Base-by-base conservation (phyloP, 2,888 invertebrate species). In the Pharmacophagus antenor region DNA sequence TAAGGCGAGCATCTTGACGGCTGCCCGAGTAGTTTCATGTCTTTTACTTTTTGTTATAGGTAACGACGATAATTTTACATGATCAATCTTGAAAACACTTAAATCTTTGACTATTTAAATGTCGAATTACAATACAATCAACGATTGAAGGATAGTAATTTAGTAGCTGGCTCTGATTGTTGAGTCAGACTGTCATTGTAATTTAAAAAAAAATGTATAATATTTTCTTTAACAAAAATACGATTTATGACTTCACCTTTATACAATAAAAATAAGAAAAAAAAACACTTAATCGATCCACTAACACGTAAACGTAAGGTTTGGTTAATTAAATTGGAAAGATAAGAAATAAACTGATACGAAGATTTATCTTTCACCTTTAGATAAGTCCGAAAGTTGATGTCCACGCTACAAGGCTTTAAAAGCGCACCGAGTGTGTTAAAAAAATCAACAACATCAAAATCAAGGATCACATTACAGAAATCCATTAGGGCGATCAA, bases 401-500 rank as follows among this genome's bases (percentile, higher is more conserved):
- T 70, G 72, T 79, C 77, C 77, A 76, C 77, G 75, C 76, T 76
- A 79, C 77, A 77, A 62, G 73, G 65, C 70, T 75, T 73, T 74
- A 76, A 82, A 77, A 80, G 78, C 77, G 66, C 67, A 66, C 62
- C 64, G 67, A 63, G 65, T 65, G 70, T 68, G 69, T 73, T 78
- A 81, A 85, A 87, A 88, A 84, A 61, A 60, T 27, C 48, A 56
- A 83, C 74, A 79, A 80, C 77, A 82, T 71, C 72, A 66, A 82
- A 84, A 76, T 80, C 74, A 80, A 82, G 82, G 87, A 88, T 89
- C 88, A 80, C 78, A 84, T 89, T 88, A 88, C 89, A 74, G 74
- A 88, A 88, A 84, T 88, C 88, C 89, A 89, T 89, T 89, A 89
- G 83, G 75, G 79, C 70, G 73, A 74, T 75, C 77, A 83, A 88